phyloP scores from a whole-genome alignment of 2,113 vertebrate species.

The Dicaeum eximium region DNA sequence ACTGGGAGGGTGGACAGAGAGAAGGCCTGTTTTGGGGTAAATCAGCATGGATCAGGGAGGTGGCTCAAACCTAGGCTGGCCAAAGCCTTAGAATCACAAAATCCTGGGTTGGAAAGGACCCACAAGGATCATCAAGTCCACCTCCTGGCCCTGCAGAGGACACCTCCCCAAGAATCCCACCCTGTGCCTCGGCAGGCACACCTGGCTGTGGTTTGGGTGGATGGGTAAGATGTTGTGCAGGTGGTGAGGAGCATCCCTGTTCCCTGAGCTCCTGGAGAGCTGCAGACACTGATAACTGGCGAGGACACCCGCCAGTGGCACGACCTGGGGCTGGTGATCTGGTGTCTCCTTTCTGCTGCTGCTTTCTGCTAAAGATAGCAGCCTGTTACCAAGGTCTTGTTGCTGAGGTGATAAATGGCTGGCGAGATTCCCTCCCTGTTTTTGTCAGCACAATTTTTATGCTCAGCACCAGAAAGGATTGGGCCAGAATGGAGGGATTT shows the following conservation, averaged over 20 bases:
- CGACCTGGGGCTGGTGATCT: not conserved
- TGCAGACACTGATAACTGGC: not conserved
- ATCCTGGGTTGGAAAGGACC: not conserved
- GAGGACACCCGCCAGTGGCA: not conserved
- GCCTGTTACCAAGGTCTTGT: not conserved
- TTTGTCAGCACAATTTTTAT: not conserved
- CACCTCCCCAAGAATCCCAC: not conserved
- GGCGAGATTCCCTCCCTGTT: not conserved
- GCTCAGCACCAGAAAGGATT: not conserved
- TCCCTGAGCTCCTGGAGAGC: not conserved
- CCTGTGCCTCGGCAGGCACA: rapidly evolving
- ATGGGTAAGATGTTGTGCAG: not conserved
- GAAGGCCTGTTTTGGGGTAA: not conserved
- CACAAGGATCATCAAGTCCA: not conserved
- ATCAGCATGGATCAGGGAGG: not conserved
- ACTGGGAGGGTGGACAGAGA: not conserved
- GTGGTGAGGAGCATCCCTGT: not conserved
- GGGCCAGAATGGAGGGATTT: not conserved
- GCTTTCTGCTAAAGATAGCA: not conserved
- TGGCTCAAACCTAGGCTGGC: not conserved
- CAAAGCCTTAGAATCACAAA: not conserved
- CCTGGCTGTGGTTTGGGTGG: not conserved
- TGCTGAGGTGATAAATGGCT: not conserved
- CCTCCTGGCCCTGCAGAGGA: not conserved
- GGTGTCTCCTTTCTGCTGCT: slow-evolving; percentile 6